Evolutionary conservation across 1,140 invertebrate species (phyloP), one percentile per base, ranked within the genome.

Genomic region (Drosophila simulans): DNA sequence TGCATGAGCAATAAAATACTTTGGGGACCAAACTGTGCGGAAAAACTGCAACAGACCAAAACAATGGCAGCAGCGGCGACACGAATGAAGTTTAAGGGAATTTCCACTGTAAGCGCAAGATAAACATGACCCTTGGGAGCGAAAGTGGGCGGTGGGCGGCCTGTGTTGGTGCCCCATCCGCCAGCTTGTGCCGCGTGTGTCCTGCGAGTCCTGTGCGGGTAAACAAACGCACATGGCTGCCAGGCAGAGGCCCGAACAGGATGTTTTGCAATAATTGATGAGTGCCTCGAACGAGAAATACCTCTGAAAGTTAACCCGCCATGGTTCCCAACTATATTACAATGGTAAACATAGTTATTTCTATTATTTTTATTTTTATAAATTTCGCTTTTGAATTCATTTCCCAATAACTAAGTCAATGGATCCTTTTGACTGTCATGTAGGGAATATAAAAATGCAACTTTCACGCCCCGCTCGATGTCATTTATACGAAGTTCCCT

Each of bases 71-170:
- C 43, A 65, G 46, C 57, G 35, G 42, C 43, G 57, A 51, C 43
- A 59, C 45, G 71, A 65, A 63, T 65, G 55, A 85, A 86, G 63
- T 85, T 77, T 65, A 81, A 81, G 82, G 68, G 81, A 80, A 85
- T 81, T 73, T 77, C 46, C 72, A 69, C 63, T 63, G 77, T 74
- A 80, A 85, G 82, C 81, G 68, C 77, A 85, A 85, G 82, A 85
- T 86, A 85, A 85, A 85, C 82, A 85, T 65, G 81, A 77, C 81
- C 77, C 81, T 34, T 53, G 82, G 77, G 81, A 81, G 52, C 10
- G 4, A 17, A 8, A 40, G 31, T 31, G 45, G 43, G 27, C 37
- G 31, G 7, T 3, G 45, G 45, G 27, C 11, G 17, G 25, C 20
- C 20, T 22, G 37, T 27, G 2, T 11, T 11, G 15, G 35, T 66